phyloP scores from a whole-genome alignment of 2,113 vertebrate genomes.

The Porphyrio hochstetteri region DNA sequence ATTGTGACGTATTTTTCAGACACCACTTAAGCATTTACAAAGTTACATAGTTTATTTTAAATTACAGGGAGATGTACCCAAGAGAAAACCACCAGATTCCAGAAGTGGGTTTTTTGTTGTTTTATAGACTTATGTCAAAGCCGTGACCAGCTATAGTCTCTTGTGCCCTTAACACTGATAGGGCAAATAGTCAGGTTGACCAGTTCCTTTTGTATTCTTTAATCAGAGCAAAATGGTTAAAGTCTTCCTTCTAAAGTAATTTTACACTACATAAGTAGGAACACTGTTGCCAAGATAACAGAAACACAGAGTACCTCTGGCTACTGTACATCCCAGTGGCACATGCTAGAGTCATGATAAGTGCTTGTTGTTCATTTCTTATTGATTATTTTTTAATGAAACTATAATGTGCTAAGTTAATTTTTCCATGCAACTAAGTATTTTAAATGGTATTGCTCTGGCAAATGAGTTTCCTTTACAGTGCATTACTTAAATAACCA shows the following conservation, averaged over 20 bases:
- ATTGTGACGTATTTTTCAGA: neutral
- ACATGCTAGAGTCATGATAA: neutral
- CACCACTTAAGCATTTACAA: neutral
- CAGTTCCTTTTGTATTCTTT: neutral
- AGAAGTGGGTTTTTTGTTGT: neutral
- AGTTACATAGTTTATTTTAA: constrained; percentile 26
- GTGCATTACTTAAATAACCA: neutral
- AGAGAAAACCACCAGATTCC: neutral
- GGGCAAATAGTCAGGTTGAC: neutral
- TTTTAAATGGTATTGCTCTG: constrained; percentile 23
- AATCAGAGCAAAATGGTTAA: neutral
- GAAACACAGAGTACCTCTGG: neutral
- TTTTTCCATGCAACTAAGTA: neutral
- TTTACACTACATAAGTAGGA: neutral
- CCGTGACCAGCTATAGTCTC: neutral
- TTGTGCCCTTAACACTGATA: neutral
- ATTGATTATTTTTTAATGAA: neutral
- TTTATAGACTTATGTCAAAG: constrained; percentile 23
- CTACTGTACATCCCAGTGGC: neutral
- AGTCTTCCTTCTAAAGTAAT: neutral
- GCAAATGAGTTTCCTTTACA: neutral
- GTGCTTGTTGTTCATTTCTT: neutral
- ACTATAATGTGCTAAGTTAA: neutral
- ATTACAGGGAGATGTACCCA: constrained; percentile 10
- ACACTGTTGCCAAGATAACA: neutral